These are phyloP conservation scores for Ramphastos sulfuratus DNA, from an alignment of 2,113 vertebrate genomes.

Conservation along the genomic window DNA sequence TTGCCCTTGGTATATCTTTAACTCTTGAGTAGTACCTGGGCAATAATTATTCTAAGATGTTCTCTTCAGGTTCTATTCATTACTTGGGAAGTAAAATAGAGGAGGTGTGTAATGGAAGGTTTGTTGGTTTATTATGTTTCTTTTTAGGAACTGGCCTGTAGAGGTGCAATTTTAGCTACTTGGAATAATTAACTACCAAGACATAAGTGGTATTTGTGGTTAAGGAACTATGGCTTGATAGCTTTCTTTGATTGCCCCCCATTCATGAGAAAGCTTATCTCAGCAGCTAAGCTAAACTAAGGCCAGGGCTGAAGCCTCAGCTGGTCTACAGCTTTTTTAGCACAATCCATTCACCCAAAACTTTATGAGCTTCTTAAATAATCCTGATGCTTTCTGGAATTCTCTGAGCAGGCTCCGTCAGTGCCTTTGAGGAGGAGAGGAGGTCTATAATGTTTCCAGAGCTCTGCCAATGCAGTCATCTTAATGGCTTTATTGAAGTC, in stretches of 20 bases:
- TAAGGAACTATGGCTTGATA: background rate
- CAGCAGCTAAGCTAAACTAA: background rate
- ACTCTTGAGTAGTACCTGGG: background rate
- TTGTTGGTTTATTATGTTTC: background rate
- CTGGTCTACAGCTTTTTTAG: background rate
- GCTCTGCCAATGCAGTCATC: constrained; percentile 15
- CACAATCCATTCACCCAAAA: background rate
- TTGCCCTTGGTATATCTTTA: background rate
- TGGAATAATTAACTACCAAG: background rate
- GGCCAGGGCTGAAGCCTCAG: background rate
- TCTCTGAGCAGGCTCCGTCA: background rate
- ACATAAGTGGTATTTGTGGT: background rate
- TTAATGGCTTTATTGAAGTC: constrained; percentile 11
- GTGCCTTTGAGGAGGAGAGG: background rate
- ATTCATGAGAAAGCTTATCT: background rate
- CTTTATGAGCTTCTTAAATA: constrained; percentile 10
- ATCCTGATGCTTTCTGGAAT: background rate
- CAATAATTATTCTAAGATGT: background rate
- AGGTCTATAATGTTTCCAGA: constrained; percentile 6
- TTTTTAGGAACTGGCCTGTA: background rate
- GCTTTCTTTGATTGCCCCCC: background rate
- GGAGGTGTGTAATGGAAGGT: background rate
- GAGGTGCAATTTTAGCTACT: background rate
- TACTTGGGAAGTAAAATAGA: background rate
- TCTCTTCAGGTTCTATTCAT: background rate